phyloP scores from a whole-genome alignment of 2,797 vertebrate genomes.

The Cynodonichthys magdalenae region DNA sequence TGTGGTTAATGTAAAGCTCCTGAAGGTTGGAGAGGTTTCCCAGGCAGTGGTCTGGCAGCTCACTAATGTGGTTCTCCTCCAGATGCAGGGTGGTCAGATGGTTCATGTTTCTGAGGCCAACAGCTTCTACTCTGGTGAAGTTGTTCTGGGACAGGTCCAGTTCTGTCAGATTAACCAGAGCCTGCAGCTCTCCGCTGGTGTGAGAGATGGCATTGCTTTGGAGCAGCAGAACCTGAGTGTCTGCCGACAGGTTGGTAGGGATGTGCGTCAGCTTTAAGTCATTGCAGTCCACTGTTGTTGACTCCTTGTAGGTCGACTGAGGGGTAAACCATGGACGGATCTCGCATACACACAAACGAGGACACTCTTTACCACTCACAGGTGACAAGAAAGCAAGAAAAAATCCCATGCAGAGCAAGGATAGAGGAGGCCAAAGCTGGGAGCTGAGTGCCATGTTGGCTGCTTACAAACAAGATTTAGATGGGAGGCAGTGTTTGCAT shows the following conservation, averaged over 20 bases:
- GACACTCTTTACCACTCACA: conserved; percentile 86
- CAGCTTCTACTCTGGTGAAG: conserved; percentile 91
- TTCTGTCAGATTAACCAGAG: conserved; percentile 93
- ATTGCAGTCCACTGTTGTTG: conserved; percentile 96
- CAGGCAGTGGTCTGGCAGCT: conserved; percentile 92
- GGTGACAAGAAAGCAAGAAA: conserved; percentile 72
- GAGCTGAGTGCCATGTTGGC: conserved; percentile 79
- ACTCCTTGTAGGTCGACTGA: conserved; percentile 97
- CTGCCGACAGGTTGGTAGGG: conserved; percentile 91
- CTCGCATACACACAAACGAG: conserved; percentile 95
- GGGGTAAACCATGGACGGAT: conserved; percentile 98
- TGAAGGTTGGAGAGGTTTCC: conserved; percentile 93
- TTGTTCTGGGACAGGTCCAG: conserved; percentile 98
- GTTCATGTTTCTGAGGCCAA: conserved; percentile 90
- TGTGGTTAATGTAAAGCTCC: conserved; percentile 99
- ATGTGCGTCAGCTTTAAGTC: conserved; percentile 92
- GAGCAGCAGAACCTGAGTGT: conserved; percentile 95
- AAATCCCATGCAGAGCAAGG: conserved; percentile 77
- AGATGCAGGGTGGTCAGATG: conserved; percentile 95
- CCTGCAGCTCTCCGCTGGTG: conserved; percentile 89
- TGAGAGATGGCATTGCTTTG: conserved; percentile 95
- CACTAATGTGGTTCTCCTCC: conserved; percentile 94
- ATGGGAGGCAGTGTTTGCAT: conserved; percentile 50
- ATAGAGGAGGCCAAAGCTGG: conserved; percentile 46
- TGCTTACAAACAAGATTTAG: conserved; percentile 50